Percentiles rank a stretch among this genome's conserved stretches.
These are phyloP conservation scores for Oenanthe melanoleuca DNA, from an alignment of 2,113 vertebrate species.

Conservation along the genomic window DNA sequence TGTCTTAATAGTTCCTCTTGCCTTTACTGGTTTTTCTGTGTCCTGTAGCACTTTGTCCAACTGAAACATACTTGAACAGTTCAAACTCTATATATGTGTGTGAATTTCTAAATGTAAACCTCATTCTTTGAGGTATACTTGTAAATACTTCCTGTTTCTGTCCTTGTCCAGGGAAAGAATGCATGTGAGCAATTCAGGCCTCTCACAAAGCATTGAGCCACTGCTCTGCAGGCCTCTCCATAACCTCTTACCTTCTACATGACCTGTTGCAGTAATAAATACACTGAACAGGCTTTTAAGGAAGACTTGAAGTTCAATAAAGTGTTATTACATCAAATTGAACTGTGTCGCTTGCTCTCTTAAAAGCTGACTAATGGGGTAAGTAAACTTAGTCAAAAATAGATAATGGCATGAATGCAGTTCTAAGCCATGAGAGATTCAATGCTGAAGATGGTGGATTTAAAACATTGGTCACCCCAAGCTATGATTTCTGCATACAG, in stretches of 20 bases:
- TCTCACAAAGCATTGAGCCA: neutral
- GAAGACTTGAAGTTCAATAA: constrained; percentile 51
- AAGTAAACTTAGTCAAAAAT: neutral
- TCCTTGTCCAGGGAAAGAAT: neutral
- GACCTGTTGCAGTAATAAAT: neutral
- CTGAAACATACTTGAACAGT: constrained; percentile 79
- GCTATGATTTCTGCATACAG: neutral
- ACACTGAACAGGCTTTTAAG: constrained; percentile 33
- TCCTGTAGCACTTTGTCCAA: constrained; percentile 78
- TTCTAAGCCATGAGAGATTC: neutral
- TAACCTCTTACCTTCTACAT: neutral
- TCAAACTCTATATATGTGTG: constrained; percentile 65
- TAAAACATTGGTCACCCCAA: neutral
- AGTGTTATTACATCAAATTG: neutral
- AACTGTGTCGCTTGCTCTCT: neutral
- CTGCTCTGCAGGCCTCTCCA: neutral
- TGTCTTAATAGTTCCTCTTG: constrained; percentile 57
- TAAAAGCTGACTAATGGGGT: neutral
- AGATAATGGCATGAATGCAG: neutral
- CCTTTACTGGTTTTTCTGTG: constrained; percentile 68
- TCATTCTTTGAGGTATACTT: constrained; percentile 20
- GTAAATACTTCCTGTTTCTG: constrained; percentile 70
- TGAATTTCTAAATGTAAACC: constrained; percentile 55
- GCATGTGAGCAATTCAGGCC: neutral
- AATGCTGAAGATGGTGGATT: neutral